These are phyloP conservation scores for Augiades crinisus DNA, from an alignment of 2,888 invertebrate species.

Conservation along the genomic window DNA sequence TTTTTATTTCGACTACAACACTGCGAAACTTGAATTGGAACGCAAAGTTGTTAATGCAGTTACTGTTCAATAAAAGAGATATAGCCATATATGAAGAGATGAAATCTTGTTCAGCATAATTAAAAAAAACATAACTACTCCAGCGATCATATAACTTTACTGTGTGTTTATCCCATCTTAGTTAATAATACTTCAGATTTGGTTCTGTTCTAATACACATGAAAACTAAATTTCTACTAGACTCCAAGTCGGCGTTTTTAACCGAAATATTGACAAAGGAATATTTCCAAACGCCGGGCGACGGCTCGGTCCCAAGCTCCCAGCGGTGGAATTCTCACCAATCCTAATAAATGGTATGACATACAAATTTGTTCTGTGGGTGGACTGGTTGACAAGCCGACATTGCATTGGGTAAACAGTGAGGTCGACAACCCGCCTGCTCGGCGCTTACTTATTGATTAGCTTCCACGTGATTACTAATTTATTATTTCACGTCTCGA, in stretches of 20 bases:
- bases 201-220: too few relatives aligned
- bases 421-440: slow-evolving; percentile 65
- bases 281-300: slow-evolving; percentile 9
- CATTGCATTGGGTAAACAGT: slow-evolving; percentile 58
- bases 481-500: slow-evolving; percentile 47
- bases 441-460: slow-evolving; percentile 53
- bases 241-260: not conserved
- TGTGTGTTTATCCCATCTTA: too few relatives aligned
- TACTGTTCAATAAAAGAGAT: too few relatives aligned
- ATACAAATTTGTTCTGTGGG: slow-evolving; percentile 63
- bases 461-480: slow-evolving; percentile 55
- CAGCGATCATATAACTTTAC: too few relatives aligned
- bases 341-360: slow-evolving; percentile 44
- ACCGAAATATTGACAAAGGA: slow-evolving; percentile 15
- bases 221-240: not conserved
- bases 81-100: too few relatives aligned
- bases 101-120: too few relatives aligned
- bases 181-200: too few relatives aligned
- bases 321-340: slow-evolving; percentile 30
- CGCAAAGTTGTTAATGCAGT: too few relatives aligned
- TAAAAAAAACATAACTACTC: too few relatives aligned
- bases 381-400: slow-evolving; percentile 67
- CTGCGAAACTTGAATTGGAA: too few relatives aligned
- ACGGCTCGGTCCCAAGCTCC: slow-evolving; percentile 13
- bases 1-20: too few relatives aligned